Percentiles rank a stretch among this genome's conserved stretches.
Evolutionary conservation across 2,797 vertebrate species (phyloP).

Genomic region (Aphelocoma californica): DNA sequence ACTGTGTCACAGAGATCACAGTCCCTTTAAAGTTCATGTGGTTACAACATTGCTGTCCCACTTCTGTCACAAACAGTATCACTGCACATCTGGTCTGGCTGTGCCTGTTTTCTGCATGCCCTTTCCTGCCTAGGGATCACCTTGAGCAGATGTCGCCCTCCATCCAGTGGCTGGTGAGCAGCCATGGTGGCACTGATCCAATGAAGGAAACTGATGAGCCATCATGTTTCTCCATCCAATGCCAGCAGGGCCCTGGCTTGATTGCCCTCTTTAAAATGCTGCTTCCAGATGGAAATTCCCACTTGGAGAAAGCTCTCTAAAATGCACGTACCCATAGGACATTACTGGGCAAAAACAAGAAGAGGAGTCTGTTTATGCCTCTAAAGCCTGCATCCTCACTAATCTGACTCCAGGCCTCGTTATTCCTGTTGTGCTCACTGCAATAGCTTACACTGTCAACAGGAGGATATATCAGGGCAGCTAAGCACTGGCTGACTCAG

Average conservation of each 20-base stretch:
- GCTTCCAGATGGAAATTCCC: constrained; percentile 51
- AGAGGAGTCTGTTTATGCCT: neutral
- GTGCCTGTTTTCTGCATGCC: neutral
- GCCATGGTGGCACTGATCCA: constrained; percentile 37
- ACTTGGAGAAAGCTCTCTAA: constrained; percentile 7
- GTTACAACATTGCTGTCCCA: neutral
- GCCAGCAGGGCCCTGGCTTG: constrained; percentile 25
- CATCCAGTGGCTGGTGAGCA: neutral
- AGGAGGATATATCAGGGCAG: neutral
- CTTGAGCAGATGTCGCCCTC: neutral
- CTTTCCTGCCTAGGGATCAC: constrained; percentile 28
- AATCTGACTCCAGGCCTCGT: neutral
- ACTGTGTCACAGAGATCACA: neutral
- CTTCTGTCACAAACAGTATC: neutral
- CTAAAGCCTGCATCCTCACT: neutral
- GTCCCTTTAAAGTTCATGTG: neutral
- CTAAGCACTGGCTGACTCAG: constrained; percentile 12
- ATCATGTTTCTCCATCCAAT: constrained; percentile 15
- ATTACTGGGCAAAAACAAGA: neutral
- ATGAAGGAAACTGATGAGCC: neutral
- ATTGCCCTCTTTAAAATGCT: constrained; percentile 28
- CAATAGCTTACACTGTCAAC: constrained; percentile 2
- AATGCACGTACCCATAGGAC: neutral
- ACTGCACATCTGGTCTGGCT: neutral
- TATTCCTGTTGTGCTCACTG: constrained; percentile 27